Percentiles rank a stretch among this genome's conserved stretches.
phyloP scores from a whole-genome alignment of 2,113 vertebrate genomes.

The Trachemys scripta region DNA sequence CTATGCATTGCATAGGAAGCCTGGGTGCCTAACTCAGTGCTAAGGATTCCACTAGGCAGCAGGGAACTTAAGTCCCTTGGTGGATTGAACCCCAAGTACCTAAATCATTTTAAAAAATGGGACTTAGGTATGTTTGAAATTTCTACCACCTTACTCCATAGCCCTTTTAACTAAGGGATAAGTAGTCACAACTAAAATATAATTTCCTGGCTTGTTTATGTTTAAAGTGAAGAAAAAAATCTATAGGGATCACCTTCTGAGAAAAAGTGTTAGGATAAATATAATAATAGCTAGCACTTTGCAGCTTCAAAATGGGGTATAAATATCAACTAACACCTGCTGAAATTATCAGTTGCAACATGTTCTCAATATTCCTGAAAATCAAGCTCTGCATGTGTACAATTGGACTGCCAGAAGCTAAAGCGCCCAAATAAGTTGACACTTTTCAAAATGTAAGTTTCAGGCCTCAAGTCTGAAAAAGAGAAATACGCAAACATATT shows the following conservation, averaged over 20 bases:
- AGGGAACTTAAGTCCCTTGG: background rate
- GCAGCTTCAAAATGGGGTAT: background rate
- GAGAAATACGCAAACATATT: background rate
- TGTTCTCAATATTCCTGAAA: background rate
- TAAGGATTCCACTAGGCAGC: background rate
- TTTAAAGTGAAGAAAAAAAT: background rate
- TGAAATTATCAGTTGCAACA: background rate
- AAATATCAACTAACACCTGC: background rate
- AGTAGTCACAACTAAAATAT: background rate
- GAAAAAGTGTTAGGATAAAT: background rate
- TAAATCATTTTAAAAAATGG: background rate
- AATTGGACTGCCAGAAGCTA: background rate
- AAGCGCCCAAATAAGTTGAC: background rate
- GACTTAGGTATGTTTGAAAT: background rate
- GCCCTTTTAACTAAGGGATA: background rate
- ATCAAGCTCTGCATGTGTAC: background rate
- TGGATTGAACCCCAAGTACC: background rate
- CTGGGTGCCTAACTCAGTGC: background rate
- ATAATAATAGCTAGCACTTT: background rate
- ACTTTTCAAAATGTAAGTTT: background rate
- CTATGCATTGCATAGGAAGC: background rate
- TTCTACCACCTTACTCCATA: background rate
- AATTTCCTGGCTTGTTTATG: background rate
- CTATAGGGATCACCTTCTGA: background rate
- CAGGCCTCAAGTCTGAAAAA: background rate